These are phyloP conservation scores for Ecdyonurus torrentis DNA, from an alignment of 2,888 invertebrate genomes.

Conservation along the genomic window DNA sequence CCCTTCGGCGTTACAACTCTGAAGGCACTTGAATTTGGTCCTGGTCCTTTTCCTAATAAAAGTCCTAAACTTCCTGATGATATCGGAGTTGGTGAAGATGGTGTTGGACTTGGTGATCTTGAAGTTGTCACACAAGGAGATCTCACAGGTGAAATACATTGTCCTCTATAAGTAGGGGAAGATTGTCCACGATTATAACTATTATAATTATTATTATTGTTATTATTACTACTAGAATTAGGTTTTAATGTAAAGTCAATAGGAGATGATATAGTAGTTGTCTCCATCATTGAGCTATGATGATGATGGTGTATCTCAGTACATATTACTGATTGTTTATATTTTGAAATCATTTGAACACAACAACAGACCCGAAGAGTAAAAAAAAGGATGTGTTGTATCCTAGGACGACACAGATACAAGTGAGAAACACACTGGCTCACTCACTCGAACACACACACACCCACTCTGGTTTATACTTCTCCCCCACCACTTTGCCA, in stretches of 20 bases:
- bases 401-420: background rate
- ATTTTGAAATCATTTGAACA: background rate
- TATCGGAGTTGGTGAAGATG: background rate
- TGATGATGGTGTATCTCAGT: background rate
- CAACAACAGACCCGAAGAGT: too few species aligned
- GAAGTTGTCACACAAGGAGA: background rate
- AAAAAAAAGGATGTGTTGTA: background rate
- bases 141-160: too few species aligned
- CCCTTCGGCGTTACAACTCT: constrained; percentile 48
- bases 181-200: background rate
- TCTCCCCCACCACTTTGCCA: background rate
- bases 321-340: background rate
- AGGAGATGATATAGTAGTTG: background rate
- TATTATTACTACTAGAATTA: background rate
- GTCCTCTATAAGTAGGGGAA: background rate
- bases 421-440: background rate
- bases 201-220: background rate
- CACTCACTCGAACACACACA: background rate
- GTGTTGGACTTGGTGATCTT: background rate
- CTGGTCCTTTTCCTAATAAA: background rate
- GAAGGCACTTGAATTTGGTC: constrained; percentile 35
- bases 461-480: background rate
- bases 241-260: background rate
- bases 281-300: background rate
- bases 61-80: background rate